Conservation (phyloP, 2,888 invertebrate genomes). For the Andrena fulva region DNA sequence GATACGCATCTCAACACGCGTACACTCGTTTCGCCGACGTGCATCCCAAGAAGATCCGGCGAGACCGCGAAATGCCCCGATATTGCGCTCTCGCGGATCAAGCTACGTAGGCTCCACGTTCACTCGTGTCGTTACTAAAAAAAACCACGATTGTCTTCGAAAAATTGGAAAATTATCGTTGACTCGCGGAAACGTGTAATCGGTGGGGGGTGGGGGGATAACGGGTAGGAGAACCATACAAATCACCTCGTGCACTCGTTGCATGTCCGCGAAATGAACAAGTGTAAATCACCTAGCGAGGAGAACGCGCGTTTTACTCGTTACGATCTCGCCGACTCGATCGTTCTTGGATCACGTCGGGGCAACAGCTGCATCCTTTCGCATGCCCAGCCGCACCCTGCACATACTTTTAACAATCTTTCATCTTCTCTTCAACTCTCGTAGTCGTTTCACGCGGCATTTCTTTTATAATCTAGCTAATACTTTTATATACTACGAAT, state of each 20-base stretch:
- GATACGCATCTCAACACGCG: constrained; percentile 37
- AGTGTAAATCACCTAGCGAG: too few relatives aligned
- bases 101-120: background rate
- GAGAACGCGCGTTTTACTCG: constrained; percentile 55
- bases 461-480: constrained; percentile 71
- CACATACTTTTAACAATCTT: constrained; percentile 57
- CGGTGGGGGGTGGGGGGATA: background rate
- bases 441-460: constrained; percentile 63
- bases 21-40: constrained; percentile 25
- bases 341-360: constrained; percentile 52
- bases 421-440: constrained; percentile 52
- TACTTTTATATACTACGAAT: constrained; percentile 75
- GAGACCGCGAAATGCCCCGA: constrained; percentile 72
- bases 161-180: constrained; percentile 14
- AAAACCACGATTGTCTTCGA: constrained; percentile 19
- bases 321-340: constrained; percentile 63
- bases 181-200: constrained; percentile 32
- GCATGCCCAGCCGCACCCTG: constrained; percentile 66
- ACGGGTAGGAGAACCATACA: background rate
- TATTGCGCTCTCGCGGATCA: constrained; percentile 53
- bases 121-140: background rate
- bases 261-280: background rate
- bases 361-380: constrained; percentile 35
- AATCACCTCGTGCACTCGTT: background rate
- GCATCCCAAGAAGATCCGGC: constrained; percentile 58